Base-by-base conservation (phyloP, 2,113 vertebrate genomes). In the Dryoscopus gambensis region DNA sequence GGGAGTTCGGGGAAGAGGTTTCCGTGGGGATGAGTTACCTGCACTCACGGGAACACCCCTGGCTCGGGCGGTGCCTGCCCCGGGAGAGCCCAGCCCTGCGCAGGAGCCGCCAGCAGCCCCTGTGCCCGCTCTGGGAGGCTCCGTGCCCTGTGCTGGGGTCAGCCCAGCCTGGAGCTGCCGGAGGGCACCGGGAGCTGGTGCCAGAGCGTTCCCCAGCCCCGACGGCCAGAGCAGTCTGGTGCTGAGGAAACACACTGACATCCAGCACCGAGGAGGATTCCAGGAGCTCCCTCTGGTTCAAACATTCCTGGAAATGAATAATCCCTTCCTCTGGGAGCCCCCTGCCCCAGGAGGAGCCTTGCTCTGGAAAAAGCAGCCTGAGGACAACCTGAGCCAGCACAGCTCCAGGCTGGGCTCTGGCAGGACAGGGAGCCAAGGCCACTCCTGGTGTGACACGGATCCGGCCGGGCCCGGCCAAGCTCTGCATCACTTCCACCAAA, bases 281-380 rank as follows among this genome's bases (percentile, higher is more conserved):
- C 94, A 95, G 96, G 83, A 91, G 92, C 47, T 93, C 56, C 70
- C 46, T 31, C 21, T 67, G 65, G 11, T 87, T 96, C 91, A 79
- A 28, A 37, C 33, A 42, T 77, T 95, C 94, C 92, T 95, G 93
- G 94, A 96, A 96, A 74, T 95, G 87, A 96, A 80, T 83, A 92
- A 91, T 49, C 20, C 0, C 92, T 95, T 97, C 93, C 90, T 71
- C 56, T 76, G 74, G 70, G 63, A 75, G 59, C 40, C 75, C 85
- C 60, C 14, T 44, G 70, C 37, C 70, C 37, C 3, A 27, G n/a
- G 89, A 74, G 78, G 78, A 90, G 84, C 84, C 87, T 68, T 64
- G 59, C 63, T 80, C 56, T 83, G 69, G 56, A 39, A 87, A 85
- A 89, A 77, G 55, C 77, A 84, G 39, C 50, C 5, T 15, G 46